Base-by-base conservation (phyloP, 2,797 vertebrate genomes). In the Pipistrellus nathusii region DNA sequence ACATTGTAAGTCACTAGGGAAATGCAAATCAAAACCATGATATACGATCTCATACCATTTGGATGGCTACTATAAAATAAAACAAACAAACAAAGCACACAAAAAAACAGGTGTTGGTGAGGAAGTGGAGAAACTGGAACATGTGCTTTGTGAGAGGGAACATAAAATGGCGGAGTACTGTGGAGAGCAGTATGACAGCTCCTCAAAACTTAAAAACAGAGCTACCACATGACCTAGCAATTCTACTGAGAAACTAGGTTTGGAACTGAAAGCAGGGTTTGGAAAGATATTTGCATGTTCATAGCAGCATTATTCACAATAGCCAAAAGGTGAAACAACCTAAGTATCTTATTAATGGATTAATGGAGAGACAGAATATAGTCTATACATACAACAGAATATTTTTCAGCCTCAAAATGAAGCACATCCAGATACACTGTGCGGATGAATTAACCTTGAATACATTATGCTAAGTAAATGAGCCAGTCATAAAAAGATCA, bases 361-460 rank as follows among this genome's bases (percentile, higher is more conserved):
- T 8, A 30, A 44, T 2, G 1, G 12, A 55, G 3, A 68, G 32
- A 44, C 9, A 69, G 35, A 51, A 15, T 2, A 21, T 13, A 17
- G 6, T 30, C 0, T 2, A 30, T 32, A 23, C 23, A 25, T 11
- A 8, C 1, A 15, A 5, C 2, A 12, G 38, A 17, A 4, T 57
- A 27, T 23, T 4, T 71, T 6, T 64, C 73, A n/a, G 13, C 75
- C 15, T 46, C 59, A 59, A 55, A 73, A 83, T n/a, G 62, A 77
- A 80, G 64, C 15, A 21, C 17, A 38, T 38, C 30, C 18, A 23
- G 48, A 59, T 3, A 32, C 1, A 0, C 0, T 23, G 15, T 23
- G 44, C 13, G 35, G 32, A 25, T 0, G 23, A 23, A 53, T 20
- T 10, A 66, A 53, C 35, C 14, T 8, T 11, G 46, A 82, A 20